Evolutionary conservation across 2,113 vertebrate species (phyloP).

Genomic region (Brienomyrus brachyistius): DNA sequence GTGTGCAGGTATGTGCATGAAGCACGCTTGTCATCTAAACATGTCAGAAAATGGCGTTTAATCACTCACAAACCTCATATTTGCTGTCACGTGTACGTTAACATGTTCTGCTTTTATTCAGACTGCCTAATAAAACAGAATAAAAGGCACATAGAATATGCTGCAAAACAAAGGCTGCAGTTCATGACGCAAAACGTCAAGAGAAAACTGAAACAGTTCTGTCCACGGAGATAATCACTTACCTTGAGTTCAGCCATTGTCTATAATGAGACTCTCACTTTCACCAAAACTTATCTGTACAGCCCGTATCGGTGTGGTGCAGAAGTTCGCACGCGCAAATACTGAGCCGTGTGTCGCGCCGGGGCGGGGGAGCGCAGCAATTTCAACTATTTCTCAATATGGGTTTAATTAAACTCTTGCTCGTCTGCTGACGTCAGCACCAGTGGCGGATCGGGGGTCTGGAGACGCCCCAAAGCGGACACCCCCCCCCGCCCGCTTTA

Average conservation of each 20-base stretch:
- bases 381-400: constrained; percentile 57
- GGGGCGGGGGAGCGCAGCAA: constrained; percentile 1
- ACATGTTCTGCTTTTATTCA: neutral
- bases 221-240: constrained; percentile 40
- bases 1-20: neutral
- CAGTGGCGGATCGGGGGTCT: neutral
- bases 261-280: constrained; percentile 17
- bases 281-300: neutral
- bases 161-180: neutral
- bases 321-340: neutral
- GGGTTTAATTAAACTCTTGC: constrained; percentile 65
- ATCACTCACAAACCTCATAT: neutral
- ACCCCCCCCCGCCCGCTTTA: constrained; percentile 9
- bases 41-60: neutral
- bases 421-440: constrained; percentile 48
- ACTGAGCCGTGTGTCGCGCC: constrained; percentile 11
- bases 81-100: neutral
- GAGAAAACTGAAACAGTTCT: neutral
- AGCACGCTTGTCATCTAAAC: neutral
- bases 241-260: constrained; percentile 78
- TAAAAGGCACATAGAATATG: neutral
- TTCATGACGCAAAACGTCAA: neutral
- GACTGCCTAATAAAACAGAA: neutral
- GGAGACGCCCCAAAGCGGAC: constrained; percentile 21
- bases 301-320: constrained; percentile 8